These are phyloP conservation scores for Acanthisitta chloris DNA, from an alignment of 2,113 vertebrate species.

Conservation along the genomic window DNA sequence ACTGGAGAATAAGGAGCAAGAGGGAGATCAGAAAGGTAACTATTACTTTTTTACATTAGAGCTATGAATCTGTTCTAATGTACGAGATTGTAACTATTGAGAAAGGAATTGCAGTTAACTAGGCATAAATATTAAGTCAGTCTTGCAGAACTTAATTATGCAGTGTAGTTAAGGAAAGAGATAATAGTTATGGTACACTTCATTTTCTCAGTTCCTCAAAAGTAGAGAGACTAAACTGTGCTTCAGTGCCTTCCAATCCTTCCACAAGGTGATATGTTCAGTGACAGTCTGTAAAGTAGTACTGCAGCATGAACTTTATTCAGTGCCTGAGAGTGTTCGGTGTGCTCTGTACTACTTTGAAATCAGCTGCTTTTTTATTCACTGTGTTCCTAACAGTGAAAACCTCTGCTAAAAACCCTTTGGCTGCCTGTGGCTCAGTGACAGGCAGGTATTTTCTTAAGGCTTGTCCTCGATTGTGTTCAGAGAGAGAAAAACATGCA, in stretches of 20 bases:
- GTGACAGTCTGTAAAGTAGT: not conserved
- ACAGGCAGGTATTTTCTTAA: not conserved
- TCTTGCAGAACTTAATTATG: not conserved
- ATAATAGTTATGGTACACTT: not conserved
- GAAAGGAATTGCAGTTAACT: not conserved
- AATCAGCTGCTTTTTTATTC: not conserved
- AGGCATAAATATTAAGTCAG: not conserved
- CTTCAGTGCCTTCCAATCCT: not conserved
- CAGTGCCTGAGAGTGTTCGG: not conserved
- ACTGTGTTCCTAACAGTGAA: not conserved
- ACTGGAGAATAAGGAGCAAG: not conserved
- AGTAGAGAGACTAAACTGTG: not conserved
- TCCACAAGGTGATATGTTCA: not conserved
- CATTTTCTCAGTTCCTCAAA: not conserved
- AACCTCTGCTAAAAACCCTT: not conserved
- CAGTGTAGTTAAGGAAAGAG: not conserved
- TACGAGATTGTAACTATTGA: not conserved
- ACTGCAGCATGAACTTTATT: not conserved
- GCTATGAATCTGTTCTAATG: not conserved
- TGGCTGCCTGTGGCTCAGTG: not conserved
- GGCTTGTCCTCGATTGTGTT: not conserved
- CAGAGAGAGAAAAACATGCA: not conserved
- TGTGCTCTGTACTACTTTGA: not conserved
- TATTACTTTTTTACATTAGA: not conserved
- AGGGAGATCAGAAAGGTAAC: not conserved